Base-by-base conservation (phyloP, 2,113 vertebrate species). In the Alectura lathami region DNA sequence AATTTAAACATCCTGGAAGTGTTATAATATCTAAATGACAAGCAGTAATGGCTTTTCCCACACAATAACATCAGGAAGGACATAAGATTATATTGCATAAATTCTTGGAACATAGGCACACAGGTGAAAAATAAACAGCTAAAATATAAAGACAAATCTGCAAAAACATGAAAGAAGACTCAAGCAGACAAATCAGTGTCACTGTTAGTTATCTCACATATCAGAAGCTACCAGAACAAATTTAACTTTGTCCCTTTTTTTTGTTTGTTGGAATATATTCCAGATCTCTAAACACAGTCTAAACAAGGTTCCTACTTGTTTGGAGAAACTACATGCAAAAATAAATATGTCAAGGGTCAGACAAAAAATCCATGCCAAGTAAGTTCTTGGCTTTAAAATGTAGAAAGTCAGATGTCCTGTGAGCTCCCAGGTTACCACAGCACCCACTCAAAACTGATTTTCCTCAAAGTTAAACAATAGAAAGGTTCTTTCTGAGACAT, bases 1-100 rank as follows among this genome's bases (percentile, higher is more conserved):
- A 96, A 88, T 95, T 95, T 94, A 89, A 90, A 83, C 67, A 93
- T 88, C 64, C 62, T 72, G 81, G 88, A 92, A 91, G 48, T 75
- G 83, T 59, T 94, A 53, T 50, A 83, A 68, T 73, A 81, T 91
- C 56, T 89, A 92, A 90, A 68, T 67, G 69, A 66, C 29, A 73
- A 40, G 24, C 9, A 34, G 57, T 70, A 89, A 89, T 13, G 85
- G 29, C 48, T 89, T 83, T 57, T 90, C 54, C 54, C 62, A 93
- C 48, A 75, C 45, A 89, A 79, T 62, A 96, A 86, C 6, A 2
- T 24, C 32, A 81, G 78, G 40, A 24, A 64, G 63, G 20, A 50
- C 18, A 59, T 34, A 36, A 43, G 53, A 8, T 83, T 74, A 89
- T 50, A 11, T 51, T 83, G 32, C 53, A 51, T 48, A 21, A 93